These are phyloP conservation scores for Panagrolaimus sp. DNA, from an alignment of 1,140 invertebrate genomes.

Conservation along the genomic window DNA sequence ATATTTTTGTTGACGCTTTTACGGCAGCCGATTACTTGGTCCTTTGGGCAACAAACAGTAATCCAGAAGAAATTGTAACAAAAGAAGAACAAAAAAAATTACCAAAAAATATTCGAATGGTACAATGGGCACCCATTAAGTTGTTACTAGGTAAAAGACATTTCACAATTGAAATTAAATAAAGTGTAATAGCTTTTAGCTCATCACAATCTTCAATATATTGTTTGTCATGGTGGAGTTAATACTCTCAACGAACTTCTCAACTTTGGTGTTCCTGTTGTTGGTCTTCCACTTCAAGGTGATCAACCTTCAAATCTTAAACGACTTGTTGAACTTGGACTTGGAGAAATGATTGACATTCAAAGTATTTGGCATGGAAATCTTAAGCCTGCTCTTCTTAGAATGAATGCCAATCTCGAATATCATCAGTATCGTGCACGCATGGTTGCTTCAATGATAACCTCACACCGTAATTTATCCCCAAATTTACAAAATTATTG, in stretches of 20 bases:
- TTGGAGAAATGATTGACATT: slow-evolving; percentile 30
- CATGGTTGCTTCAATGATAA: slow-evolving; percentile 32
- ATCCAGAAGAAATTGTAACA: slow-evolving; percentile 15
- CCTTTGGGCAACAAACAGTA: slow-evolving; percentile 52
- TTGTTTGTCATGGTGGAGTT: slow-evolving; percentile 49
- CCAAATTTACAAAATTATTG: slow-evolving; percentile 33
- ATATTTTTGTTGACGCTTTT: slow-evolving; percentile 40
- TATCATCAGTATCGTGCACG: slow-evolving; percentile 25
- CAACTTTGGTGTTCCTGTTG: slow-evolving; percentile 49
- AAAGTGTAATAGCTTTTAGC: too few relatives aligned
- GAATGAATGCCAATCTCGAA: slow-evolving; percentile 28
- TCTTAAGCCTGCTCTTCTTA: slow-evolving; percentile 18
- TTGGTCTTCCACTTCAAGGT: slow-evolving; percentile 50
- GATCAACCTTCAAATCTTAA: slow-evolving; percentile 45
- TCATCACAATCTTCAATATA: slow-evolving; percentile 45
- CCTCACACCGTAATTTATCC: slow-evolving; percentile 26
- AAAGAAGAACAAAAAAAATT: slow-evolving; percentile 16
- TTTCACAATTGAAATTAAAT: too few relatives aligned
- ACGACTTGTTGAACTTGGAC: slow-evolving; percentile 34
- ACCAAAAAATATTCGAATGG: slow-evolving; percentile 39
- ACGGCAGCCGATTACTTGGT: slow-evolving; percentile 22
- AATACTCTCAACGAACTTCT: slow-evolving; percentile 53
- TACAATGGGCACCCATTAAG: slow-evolving; percentile 51
- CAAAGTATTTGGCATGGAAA: slow-evolving; percentile 24
- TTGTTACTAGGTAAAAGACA: slow-evolving; percentile 41